Percentiles rank a stretch among this genome's conserved stretches.
Evolutionary conservation across 2,797 vertebrate genomes (phyloP).

Genomic region (Falco novaeseelandiae): DNA sequence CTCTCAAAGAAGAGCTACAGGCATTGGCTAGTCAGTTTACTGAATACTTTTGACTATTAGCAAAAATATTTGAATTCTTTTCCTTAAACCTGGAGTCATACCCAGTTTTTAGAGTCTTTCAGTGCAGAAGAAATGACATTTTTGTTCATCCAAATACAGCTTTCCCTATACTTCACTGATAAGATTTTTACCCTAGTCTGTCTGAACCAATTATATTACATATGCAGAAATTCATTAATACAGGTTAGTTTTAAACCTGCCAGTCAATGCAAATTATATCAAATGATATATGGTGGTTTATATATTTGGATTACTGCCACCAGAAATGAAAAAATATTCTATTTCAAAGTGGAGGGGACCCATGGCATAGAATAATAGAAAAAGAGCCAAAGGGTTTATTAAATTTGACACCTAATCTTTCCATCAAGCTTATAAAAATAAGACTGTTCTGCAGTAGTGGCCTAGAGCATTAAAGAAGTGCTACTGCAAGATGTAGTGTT

Average conservation of each 20-base stretch:
- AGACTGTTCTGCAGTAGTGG: neutral
- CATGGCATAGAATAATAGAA: constrained; percentile 14
- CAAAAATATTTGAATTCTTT: neutral
- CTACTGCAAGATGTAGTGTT: neutral
- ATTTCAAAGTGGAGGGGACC: constrained; percentile 9
- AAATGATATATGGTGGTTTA: neutral
- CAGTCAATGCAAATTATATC: constrained; percentile 40
- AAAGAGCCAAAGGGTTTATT: constrained; percentile 53
- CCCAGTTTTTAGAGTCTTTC: neutral
- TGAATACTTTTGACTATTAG: neutral
- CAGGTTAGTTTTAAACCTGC: constrained; percentile 27
- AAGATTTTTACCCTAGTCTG: constrained; percentile 4
- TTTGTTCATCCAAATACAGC: neutral
- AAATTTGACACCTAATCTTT: constrained; percentile 65
- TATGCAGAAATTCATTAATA: constrained; percentile 28
- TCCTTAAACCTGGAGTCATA: neutral
- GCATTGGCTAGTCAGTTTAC: neutral
- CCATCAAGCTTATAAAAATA: constrained; percentile 55
- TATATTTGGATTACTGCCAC: constrained; percentile 29
- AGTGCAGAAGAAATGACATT: neutral
- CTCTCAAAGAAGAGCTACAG: neutral
- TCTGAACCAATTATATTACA: neutral
- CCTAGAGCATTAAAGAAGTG: neutral
- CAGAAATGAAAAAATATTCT: constrained; percentile 20
- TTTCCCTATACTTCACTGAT: neutral